Percentiles rank a stretch among this genome's conserved stretches.
phyloP scores from a whole-genome alignment of 1,140 invertebrate genomes.

The Prorops nasuta region DNA sequence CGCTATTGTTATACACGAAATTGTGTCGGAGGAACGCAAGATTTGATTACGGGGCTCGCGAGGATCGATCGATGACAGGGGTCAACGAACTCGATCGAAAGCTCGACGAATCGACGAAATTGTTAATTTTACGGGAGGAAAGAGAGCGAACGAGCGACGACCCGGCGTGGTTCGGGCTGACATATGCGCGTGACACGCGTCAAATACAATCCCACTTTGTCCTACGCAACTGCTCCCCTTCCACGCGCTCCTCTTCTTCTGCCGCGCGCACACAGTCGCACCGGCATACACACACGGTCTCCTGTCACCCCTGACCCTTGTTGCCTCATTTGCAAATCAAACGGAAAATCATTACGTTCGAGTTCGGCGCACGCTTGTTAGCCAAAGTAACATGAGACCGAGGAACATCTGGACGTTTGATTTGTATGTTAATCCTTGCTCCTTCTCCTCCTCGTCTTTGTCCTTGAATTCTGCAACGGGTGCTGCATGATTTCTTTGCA shows the following conservation, averaged over 20 bases:
- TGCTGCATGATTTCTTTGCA: no score
- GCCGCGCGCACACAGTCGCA: background rate
- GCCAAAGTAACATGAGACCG: no score
- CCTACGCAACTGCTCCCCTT: background rate
- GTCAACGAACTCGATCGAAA: conserved; percentile 31
- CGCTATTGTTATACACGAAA: no score
- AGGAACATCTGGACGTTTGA: no score
- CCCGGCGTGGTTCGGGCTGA: conserved; percentile 17
- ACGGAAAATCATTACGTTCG: conserved; percentile 26
- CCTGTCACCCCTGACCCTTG: background rate
- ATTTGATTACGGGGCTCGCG: no score
- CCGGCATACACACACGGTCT: no score
- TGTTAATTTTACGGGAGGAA: conserved; percentile 25
- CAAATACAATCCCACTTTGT: conserved; percentile 19
- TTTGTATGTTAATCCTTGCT: no score
- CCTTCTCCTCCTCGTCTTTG: no score
- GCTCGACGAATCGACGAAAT: conserved; percentile 13
- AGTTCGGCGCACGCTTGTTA: no score
- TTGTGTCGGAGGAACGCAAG: no score
- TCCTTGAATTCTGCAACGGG: no score
- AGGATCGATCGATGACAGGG: conserved; percentile 25
- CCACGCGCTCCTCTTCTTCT: background rate
- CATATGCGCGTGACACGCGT: conserved; percentile 31
- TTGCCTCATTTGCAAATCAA: conserved; percentile 31
- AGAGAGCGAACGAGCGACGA: conserved; percentile 26